Evolutionary conservation across 2,888 invertebrate genomes (phyloP), one percentile per base, ranked within the genome.

Genomic region (Leptinotarsa haldemani): DNA sequence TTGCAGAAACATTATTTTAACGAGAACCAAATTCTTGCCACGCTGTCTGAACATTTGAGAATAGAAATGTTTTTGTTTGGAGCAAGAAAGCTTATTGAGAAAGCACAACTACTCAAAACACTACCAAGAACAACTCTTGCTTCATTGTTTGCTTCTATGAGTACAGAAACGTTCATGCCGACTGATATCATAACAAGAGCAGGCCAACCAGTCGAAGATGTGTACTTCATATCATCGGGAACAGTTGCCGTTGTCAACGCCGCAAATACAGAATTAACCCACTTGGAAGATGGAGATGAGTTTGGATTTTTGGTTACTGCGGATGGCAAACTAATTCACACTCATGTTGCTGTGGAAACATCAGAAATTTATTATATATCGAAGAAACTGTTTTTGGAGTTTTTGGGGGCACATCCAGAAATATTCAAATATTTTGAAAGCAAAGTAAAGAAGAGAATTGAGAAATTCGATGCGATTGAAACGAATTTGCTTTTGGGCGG

Each of bases 1-100:
- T 90, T 88, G 79, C 89, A 89, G 77, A 88, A 88, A 73, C 85
- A 85, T 48, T 91, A 89, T 78, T 91, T 89, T 82, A 88, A 88
- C 76, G 90, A 91, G 75, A 85, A 87, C 1, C 83, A 79, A 20
- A 82, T 83, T 83, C 67, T 84, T 20, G 74, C 79, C 16, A 84
- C 83, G 1, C 70, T 83, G n/a, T 80, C 84, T 77, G 86, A 88
- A n/a, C 85, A 86, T 70, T 77, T 88, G 12, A 79, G 84, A 1
- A 84, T 88, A 64, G 89, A 89, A 74, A 86, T 89, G 20, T 82
- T 85, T 18, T 86, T 89, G 83, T 88, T 87, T 77, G 86, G 86
- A 2, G 89, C 89, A 63, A 83, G 87, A 3, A 86, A 86, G 53
- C 84, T 89, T 18, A 88, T 89, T 2, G 87, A 88, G 71, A 88